Evolutionary conservation across 2,113 vertebrate genomes (phyloP), one percentile per base, ranked within the genome.

Genomic region (Cryptomyrus ogoouensis): DNA sequence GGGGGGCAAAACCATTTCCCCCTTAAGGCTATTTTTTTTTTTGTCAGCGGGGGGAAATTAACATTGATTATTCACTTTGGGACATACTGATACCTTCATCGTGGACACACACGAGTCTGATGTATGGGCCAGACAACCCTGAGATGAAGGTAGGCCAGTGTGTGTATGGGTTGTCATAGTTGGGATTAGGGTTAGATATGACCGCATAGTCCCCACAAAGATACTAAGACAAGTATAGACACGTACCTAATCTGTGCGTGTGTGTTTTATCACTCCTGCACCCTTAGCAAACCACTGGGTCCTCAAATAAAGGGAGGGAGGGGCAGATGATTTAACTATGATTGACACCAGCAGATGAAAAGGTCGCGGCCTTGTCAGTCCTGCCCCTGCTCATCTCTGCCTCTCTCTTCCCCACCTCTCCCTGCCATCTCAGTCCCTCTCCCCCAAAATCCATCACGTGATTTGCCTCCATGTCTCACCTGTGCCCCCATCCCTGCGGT

Each of bases 401-500:
- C 89, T 56, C 87, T 50, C 87, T 13, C 44, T 66, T 44, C 15
- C 21, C 35, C 3, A 8, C 66, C 42, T 21, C 21, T 46, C n/a
- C 39, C 49, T n/a, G 8, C 87, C 94, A 19, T n/a, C 13, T 50
- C 58, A 70, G 15, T 24, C 47, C 88, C 74, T 52, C 31, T 83
- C 70, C 44, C 83, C 83, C 83, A 8, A 21, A 47, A 17, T 19
- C 15, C 35, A 15, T 19, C 74, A 39, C 13, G 35, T 80, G 35
- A 80, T 5, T 24, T 50, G 83, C 47, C 62, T 89, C 4, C 21
- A 12, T 35, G 44, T 70, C 7, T 15, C n/a, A 52, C 31, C 89
- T 70, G 83, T 92, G 93, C 93, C 93, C 94, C 89, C 89, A 88
- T 53, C 56, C 44, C 42, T 12, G 24, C 53, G n/a, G 3, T 31